These are phyloP conservation scores for Leptinotarsa texana DNA, from an alignment of 1,140 invertebrate species.

Conservation along the genomic window DNA sequence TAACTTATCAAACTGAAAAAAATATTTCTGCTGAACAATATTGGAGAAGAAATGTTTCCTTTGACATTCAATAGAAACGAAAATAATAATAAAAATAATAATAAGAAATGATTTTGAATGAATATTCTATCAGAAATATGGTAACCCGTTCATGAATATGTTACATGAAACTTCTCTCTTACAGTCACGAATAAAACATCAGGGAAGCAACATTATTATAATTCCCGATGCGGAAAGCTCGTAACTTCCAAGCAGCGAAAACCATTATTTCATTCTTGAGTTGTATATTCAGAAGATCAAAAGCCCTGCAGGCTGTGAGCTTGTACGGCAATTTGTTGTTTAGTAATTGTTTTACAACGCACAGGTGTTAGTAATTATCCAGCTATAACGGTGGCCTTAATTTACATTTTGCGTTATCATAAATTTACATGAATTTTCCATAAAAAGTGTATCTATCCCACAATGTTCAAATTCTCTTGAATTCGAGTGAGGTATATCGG, in stretches of 20 bases:
- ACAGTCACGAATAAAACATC: too few species aligned
- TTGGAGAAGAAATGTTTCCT: too few species aligned
- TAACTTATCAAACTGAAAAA: too few species aligned
- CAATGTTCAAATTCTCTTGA: background rate
- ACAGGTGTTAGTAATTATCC: conserved; percentile 24
- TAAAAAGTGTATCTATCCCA: conserved; percentile 20
- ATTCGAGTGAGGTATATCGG: background rate
- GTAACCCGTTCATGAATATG: too few species aligned
- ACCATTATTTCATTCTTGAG: background rate
- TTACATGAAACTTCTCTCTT: too few species aligned
- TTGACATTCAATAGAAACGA: too few species aligned
- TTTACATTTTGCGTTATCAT: conserved; percentile 17
- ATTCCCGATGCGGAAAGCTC: too few species aligned
- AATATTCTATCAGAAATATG: too few species aligned
- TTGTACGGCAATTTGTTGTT: conserved; percentile 22
- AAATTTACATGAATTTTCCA: conserved; percentile 24
- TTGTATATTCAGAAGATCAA: conserved; percentile 18
- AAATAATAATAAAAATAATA: too few species aligned
- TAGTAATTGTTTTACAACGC: conserved; percentile 23
- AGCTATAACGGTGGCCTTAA: conserved; percentile 20
- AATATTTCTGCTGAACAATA: too few species aligned
- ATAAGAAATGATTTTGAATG: too few species aligned
- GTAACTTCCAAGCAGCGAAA: background rate
- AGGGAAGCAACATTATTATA: too few species aligned
- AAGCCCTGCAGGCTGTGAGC: conserved; percentile 20